A percentile compares a stretch with the other conserved stretches of the same genome.
Conservation (phyloP, 2,888 invertebrate genomes). For the Pinctada fucata region DNA sequence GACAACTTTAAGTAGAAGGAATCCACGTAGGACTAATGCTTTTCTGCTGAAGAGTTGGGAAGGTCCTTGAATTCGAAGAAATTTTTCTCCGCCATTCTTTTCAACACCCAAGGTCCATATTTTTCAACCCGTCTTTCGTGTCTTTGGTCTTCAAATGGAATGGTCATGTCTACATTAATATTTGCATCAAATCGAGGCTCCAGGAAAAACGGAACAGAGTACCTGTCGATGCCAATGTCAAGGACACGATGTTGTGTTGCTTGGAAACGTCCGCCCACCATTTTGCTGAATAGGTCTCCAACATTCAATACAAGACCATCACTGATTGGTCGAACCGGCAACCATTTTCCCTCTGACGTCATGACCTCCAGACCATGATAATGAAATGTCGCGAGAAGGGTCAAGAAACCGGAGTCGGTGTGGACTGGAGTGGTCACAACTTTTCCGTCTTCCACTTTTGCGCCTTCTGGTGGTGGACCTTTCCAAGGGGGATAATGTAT, state of each 20-base stretch:
- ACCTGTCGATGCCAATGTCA: slow-evolving; percentile 56
- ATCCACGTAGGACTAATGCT: too few species aligned
- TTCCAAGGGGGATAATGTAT: slow-evolving; percentile 62
- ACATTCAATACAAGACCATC: slow-evolving; percentile 65
- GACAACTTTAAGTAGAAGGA: too few species aligned
- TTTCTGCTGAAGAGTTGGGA: slow-evolving; percentile 31
- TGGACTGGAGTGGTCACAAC: slow-evolving; percentile 57
- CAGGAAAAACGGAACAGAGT: slow-evolving; percentile 62
- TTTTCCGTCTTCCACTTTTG: slow-evolving; percentile 55
- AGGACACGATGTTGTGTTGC: slow-evolving; percentile 62
- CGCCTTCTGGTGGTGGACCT: slow-evolving; percentile 48
- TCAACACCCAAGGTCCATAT: slow-evolving; percentile 49
- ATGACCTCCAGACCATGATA: slow-evolving; percentile 58
- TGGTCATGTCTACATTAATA: slow-evolving; percentile 53
- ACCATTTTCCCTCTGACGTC: slow-evolving; percentile 53
- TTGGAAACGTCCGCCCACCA: slow-evolving; percentile 59
- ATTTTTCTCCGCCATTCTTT: slow-evolving; percentile 47
- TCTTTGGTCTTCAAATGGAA: slow-evolving; percentile 43
- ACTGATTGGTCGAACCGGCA: slow-evolving; percentile 50
- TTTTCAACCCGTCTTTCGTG: slow-evolving; percentile 46
- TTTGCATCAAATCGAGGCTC: slow-evolving; percentile 58
- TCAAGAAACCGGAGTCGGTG: slow-evolving; percentile 60
- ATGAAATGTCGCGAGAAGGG: slow-evolving; percentile 55
- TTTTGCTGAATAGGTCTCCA: slow-evolving; percentile 58
- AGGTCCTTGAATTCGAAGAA: slow-evolving; percentile 47